Percentiles rank a stretch among this genome's conserved stretches.
Evolutionary conservation across 2,113 vertebrate genomes (phyloP).

Genomic region (Hyla sarda): DNA sequence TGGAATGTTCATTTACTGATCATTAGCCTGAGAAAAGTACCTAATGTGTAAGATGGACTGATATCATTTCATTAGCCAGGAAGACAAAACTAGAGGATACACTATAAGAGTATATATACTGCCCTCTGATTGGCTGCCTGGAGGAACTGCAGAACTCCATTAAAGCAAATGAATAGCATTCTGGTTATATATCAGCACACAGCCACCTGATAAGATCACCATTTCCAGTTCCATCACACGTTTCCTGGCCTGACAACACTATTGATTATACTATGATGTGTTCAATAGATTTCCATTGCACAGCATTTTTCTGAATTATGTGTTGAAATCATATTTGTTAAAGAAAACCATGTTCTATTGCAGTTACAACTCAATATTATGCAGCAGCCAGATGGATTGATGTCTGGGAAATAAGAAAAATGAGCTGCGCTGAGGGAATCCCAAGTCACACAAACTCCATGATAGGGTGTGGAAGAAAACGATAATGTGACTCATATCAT

Average conservation of each 20-base stretch:
- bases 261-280: neutral
- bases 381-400: constrained; percentile 44
- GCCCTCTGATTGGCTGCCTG: no score
- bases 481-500: constrained; percentile 28
- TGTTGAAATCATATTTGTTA: neutral
- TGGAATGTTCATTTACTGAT: no score
- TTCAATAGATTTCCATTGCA: neutral
- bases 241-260: neutral
- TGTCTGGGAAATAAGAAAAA: constrained; percentile 48
- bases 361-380: neutral
- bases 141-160: no score
- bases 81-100: no score
- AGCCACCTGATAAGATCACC: neutral
- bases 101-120: no score
- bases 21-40: no score
- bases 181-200: neutral
- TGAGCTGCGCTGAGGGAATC: constrained; percentile 35
- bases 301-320: neutral
- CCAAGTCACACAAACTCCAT: constrained; percentile 17
- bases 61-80: no score
- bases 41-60: no score
- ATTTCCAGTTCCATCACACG: neutral
- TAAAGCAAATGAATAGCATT: no score
- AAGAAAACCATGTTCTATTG: neutral
- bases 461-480: constrained; percentile 39